Evolutionary conservation across 2,797 vertebrate genomes (phyloP).

Genomic region (Siniperca scherzeri): DNA sequence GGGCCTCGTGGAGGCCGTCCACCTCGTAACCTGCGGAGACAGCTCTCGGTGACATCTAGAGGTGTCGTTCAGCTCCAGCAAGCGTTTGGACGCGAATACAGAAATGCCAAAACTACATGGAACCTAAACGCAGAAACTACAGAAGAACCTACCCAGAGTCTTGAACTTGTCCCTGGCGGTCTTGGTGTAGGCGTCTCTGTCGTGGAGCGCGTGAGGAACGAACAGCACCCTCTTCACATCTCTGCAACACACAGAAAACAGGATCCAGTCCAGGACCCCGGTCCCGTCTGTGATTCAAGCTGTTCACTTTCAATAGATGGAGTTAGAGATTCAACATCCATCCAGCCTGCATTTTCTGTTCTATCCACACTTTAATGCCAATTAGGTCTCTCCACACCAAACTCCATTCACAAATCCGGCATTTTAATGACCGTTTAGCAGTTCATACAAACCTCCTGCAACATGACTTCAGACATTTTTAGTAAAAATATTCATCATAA

Average conservation of each 20-base stretch:
- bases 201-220: slow-evolving; percentile 90
- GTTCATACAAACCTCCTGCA: too few relatives aligned
- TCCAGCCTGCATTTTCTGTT: not conserved
- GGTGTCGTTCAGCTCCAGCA: too few relatives aligned
- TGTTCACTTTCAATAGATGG: too few relatives aligned
- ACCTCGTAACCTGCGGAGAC: slow-evolving; percentile 86
- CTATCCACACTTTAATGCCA: too few relatives aligned
- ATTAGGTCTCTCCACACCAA: not conserved
- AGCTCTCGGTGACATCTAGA: too few relatives aligned
- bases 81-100: too few relatives aligned
- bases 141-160: slow-evolving; percentile 75
- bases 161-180: slow-evolving; percentile 86
- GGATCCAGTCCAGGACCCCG: too few relatives aligned
- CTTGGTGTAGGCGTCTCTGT: slow-evolving; percentile 86
- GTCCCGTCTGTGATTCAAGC: too few relatives aligned
- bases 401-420: not conserved
- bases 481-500: not conserved
- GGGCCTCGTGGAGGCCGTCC: slow-evolving; percentile 89
- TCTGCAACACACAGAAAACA: slow-evolving; percentile 67
- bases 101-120: too few relatives aligned
- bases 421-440: not conserved
- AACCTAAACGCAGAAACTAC: not conserved
- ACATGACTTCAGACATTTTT: not conserved
- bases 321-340: too few relatives aligned
- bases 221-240: slow-evolving; percentile 88